Conservation (phyloP, 2,797 vertebrate genomes). For the Spinus pinus region DNA sequence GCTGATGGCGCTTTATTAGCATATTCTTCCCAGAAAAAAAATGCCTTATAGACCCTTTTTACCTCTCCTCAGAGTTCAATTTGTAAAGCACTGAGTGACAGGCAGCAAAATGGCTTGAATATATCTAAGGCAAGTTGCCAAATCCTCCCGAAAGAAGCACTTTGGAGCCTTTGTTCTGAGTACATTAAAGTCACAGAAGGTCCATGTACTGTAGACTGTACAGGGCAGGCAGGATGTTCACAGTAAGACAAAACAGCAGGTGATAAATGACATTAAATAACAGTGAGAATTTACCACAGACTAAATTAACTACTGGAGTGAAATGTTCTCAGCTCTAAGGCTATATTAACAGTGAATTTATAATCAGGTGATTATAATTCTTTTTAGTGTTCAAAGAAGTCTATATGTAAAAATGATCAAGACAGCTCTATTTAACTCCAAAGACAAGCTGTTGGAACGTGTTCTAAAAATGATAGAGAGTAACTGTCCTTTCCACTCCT, state of each 20-base stretch:
- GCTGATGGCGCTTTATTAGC: slow-evolving; percentile 85
- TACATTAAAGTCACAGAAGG: slow-evolving; percentile 86
- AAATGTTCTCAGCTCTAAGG: slow-evolving; percentile 79
- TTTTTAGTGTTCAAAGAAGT: slow-evolving; percentile 71
- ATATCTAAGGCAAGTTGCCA: slow-evolving; percentile 82
- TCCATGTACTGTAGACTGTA: slow-evolving; percentile 80
- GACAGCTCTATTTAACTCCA: slow-evolving; percentile 75
- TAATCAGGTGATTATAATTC: slow-evolving; percentile 81
- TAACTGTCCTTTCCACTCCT: slow-evolving; percentile 47
- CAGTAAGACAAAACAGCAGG: slow-evolving; percentile 85
- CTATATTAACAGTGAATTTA: slow-evolving; percentile 83
- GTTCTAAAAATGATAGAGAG: slow-evolving; percentile 51
- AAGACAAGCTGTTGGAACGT: slow-evolving; percentile 64
- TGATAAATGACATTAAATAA: slow-evolving; percentile 87
- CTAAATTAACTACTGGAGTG: slow-evolving; percentile 82
- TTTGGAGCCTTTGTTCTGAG: slow-evolving; percentile 83
- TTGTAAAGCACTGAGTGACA: slow-evolving; percentile 84
- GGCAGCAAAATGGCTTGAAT: slow-evolving; percentile 85
- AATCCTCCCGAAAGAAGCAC: slow-evolving; percentile 78
- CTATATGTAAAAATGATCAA: slow-evolving; percentile 77
- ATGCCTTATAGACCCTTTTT: slow-evolving; percentile 78
- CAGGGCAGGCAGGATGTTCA: slow-evolving; percentile 83
- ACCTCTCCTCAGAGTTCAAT: slow-evolving; percentile 83
- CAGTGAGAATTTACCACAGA: slow-evolving; percentile 83
- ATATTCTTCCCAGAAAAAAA: slow-evolving; percentile 86